Percentiles rank a stretch among this genome's conserved stretches.
Conservation (phyloP, 2,113 vertebrate species). For the Cyanoramphus novaezelandiae region DNA sequence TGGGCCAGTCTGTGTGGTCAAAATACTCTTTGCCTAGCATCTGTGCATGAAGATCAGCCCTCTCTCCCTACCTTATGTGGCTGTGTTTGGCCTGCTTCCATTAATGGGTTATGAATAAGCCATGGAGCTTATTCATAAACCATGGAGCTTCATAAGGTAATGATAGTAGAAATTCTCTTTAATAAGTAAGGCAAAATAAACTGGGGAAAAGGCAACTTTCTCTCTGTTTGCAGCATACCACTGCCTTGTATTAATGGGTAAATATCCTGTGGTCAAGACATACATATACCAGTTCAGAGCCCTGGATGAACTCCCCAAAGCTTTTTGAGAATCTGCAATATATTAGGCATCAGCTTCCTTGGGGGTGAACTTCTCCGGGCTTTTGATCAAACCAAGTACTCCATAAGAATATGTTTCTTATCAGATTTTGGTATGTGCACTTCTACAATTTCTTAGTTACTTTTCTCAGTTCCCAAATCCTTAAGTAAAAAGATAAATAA, state of each 20-base stretch:
- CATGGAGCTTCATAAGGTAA: neutral
- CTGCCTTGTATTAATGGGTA: neutral
- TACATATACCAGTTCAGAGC: neutral
- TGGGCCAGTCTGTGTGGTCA: accelerated
- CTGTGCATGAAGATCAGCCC: neutral
- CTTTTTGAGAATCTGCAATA: neutral
- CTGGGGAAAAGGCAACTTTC: neutral
- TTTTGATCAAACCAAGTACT: neutral
- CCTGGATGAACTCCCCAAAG: neutral
- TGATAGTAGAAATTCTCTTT: neutral
- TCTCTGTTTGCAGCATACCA: neutral
- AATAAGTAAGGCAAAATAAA: neutral
- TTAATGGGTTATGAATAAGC: neutral
- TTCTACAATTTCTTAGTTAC: neutral
- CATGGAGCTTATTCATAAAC: neutral
- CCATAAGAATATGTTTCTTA: neutral
- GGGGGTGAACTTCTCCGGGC: neutral
- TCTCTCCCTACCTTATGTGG: accelerated
- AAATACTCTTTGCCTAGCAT: neutral
- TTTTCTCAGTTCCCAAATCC: neutral
- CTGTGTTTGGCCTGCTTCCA: neutral
- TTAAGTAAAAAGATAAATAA: neutral
- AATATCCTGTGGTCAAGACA: neutral
- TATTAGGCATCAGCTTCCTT: neutral
- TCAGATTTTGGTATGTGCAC: neutral